phyloP scores from a whole-genome alignment of 2,888 invertebrate species.

The Lumbricus terrestris region DNA sequence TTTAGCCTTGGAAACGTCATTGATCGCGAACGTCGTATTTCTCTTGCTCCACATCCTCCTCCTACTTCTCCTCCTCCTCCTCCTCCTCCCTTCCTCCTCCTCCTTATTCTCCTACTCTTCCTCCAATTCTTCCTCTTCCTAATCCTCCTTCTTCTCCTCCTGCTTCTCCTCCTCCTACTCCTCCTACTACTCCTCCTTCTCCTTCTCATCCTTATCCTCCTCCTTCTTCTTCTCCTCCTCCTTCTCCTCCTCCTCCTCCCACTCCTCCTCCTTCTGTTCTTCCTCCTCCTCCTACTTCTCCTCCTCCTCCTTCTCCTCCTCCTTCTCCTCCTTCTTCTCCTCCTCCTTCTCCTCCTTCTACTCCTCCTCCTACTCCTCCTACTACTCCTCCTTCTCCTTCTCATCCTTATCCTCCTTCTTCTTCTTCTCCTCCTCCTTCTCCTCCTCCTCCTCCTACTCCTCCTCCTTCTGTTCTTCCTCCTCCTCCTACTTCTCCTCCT shows the following conservation, averaged over 20 bases:
- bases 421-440: conserved; percentile 17
- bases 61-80: too few relatives aligned
- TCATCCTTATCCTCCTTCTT: too few relatives aligned
- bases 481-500: conserved; percentile 26
- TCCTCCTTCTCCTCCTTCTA: conserved; percentile 23
- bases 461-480: conserved; percentile 27
- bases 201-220: neutral
- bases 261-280: conserved; percentile 21
- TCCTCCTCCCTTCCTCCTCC: too few relatives aligned
- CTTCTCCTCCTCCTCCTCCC: conserved; percentile 25
- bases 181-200: neutral
- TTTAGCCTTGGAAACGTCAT: too few relatives aligned
- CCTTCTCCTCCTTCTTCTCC: conserved; percentile 22
- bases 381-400: too few relatives aligned
- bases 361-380: neutral
- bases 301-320: conserved; percentile 24
- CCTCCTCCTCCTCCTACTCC: conserved; percentile 30
- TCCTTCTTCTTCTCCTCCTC: conserved; percentile 17
- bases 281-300: conserved; percentile 26
- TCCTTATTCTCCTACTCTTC: too few relatives aligned
- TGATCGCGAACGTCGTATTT: too few relatives aligned
- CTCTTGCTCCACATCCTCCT: too few relatives aligned
- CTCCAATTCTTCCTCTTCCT: too few relatives aligned
- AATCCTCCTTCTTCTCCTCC: neutral
- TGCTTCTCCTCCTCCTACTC: neutral